Conservation (phyloP, 2,888 invertebrate genomes). For the Eupeodes luniger region DNA sequence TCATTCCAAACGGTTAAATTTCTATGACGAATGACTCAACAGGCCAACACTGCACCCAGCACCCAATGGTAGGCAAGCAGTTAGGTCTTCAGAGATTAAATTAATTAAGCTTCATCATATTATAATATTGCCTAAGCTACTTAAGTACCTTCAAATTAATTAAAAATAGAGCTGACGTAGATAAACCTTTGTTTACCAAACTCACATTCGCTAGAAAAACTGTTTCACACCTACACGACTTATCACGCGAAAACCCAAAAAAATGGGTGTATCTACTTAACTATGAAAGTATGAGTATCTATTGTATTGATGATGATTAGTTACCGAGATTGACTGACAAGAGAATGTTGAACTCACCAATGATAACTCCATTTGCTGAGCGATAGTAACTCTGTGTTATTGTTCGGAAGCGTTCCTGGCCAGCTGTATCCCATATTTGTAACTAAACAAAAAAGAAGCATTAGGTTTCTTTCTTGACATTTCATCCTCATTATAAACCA, state of each 20-base stretch:
- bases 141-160: neutral
- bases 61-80: neutral
- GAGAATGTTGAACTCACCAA: conserved; percentile 86
- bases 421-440: conserved; percentile 99
- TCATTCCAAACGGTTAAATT: neutral
- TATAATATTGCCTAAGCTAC: conserved; percentile 1
- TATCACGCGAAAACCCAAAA: neutral
- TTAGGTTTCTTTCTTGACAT: too few relatives aligned
- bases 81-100: conserved; percentile 25
- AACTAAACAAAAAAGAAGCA: conserved; percentile 77
- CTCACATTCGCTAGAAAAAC: conserved; percentile 5
- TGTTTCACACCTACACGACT: neutral
- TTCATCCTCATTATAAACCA: too few relatives aligned
- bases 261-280: conserved; percentile 32
- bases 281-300: neutral
- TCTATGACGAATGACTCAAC: conserved; percentile 51
- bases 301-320: too few relatives aligned
- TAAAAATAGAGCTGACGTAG: conserved; percentile 64
- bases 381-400: conserved; percentile 99
- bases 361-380: conserved; percentile 97
- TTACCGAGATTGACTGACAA: neutral
- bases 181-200: conserved; percentile 4
- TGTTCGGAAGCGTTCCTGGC: conserved; percentile 97
- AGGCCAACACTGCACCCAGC: too few relatives aligned
- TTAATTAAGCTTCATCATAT: neutral